Evolutionary conservation across 2,888 invertebrate species (phyloP), one percentile per base, ranked within the genome.

Genomic region (Polydrusus tereticollis): DNA sequence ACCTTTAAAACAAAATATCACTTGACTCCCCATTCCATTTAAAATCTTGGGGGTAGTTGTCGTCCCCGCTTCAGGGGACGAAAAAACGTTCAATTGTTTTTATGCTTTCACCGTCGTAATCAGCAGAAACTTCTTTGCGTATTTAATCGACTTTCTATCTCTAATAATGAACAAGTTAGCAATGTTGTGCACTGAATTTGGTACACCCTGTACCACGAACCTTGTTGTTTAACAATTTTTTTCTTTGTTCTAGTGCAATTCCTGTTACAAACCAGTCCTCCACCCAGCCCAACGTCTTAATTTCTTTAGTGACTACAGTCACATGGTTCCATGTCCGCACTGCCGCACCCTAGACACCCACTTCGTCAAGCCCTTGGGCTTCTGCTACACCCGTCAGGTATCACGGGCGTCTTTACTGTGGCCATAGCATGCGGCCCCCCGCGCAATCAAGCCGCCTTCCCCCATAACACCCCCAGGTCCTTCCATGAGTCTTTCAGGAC

Each of bases 261-360:
- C 91, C 84, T 98, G 98, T 89, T 93, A 90, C 87, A 94, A 94
- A 86, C 92, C 94, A 50, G 90, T 97, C 75, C 90, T 97, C 80
- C 93, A 94, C 85, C 94, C 95, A 12, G 93, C 93, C 83, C 94
- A 94, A 85, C 92, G 93, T 83, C 88, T 97, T 79, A 94, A 94
- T 87, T 95, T 91, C 90, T 98, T 94, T 89, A 97, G 96, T 81
- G 97, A 98, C 87, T 98, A 97, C 88, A 96, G 95, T 84, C 95
- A 95, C 84, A 91, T 93, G 81, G 91, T 95, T 83, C 92, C 94
- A 79, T 98, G 98, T 87, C 96, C 96, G 38, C 94, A 94, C 86
- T 98, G 98, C 89, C 92, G 93, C 81, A 91, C 92, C 64, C 89
- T 93, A 81, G 98, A 98, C 87, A 94, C 94, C 68, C 98, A 98